Evolutionary conservation across 2,888 invertebrate species (phyloP).

Genomic region (Eupithecia subfuscata): DNA sequence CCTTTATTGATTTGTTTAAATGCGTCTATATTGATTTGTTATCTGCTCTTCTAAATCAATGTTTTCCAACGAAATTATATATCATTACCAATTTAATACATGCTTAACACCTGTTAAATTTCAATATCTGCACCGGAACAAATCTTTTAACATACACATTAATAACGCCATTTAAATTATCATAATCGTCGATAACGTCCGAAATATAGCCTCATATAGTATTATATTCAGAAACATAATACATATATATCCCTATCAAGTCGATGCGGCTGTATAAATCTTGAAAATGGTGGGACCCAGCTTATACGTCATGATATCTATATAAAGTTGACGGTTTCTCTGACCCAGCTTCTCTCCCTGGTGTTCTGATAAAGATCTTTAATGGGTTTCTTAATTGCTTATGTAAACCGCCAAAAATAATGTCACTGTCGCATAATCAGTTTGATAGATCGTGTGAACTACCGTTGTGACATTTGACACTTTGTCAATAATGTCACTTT

Average conservation of each 20-base stretch:
- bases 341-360: slow-evolving; percentile 27
- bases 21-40: not conserved
- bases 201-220: not conserved
- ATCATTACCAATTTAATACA: not conserved
- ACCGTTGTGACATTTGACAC: slow-evolving; percentile 33
- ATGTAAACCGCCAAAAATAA: slow-evolving; percentile 41
- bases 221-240: not conserved
- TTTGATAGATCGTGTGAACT: slow-evolving; percentile 51
- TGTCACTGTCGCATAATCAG: slow-evolving; percentile 47
- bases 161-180: slow-evolving; percentile 52
- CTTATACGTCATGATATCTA: not conserved
- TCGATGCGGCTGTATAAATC: not conserved
- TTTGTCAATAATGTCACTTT: slow-evolving; percentile 14
- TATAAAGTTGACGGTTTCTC: not conserved
- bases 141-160: slow-evolving; percentile 47
- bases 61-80: not conserved
- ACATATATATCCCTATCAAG: not conserved
- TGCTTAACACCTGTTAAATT: slow-evolving; percentile 39
- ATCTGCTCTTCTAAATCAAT: not conserved
- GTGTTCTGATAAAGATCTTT: slow-evolving; percentile 27
- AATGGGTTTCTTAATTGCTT: slow-evolving; percentile 32
- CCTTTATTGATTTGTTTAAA: not conserved
- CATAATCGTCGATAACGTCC: slow-evolving; percentile 26
- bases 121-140: slow-evolving; percentile 33
- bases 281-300: not conserved